Base-by-base conservation (phyloP, 2,797 vertebrate genomes). In the Centropyge bicolor region DNA sequence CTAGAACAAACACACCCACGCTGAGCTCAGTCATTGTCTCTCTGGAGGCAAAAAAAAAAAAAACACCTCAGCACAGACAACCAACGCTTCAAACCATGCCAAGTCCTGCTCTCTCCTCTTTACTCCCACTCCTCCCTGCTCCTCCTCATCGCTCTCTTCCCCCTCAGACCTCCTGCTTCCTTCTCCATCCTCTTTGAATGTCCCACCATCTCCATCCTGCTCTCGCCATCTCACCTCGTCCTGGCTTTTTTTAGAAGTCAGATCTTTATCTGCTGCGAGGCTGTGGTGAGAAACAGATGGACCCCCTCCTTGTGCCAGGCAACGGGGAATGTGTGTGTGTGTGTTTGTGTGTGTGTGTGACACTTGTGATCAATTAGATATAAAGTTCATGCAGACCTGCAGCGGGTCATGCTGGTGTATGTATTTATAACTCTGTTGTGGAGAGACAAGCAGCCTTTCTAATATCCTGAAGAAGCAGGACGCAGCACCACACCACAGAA, bases 1-100 rank as follows among this genome's bases (percentile, higher is more conserved):
- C 82, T 81, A 86, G 85, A 91, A 91, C 89, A 93, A 89, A 91
- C 86, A 91, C 90, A 70, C 94, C 91, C 89, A 93, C 91, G 51
- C 91, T 10, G 54, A 81, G 84, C 79, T 88, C 90, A 77, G 85
- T 91, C 87, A 88, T 90, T 91, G 87, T 94, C 76, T 89, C 87
- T 90, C 76, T 80, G 48, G 84, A 86, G 78, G 27, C 87, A 82
- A 60, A n/a, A 9, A 3, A 49, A 64, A 57, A 38, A 55, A 76
- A 19, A 70, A 36, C 80, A 86, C 70, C 49, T 76, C 85, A 71
- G 43, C 82, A 87, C 81, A 91, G 76, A 89, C 82, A 83, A 88
- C 79, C 89, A 82, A 87, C 57, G 70, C 80, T 88, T 90, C 51
- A 85, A 89, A 83, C 82, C 89, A 62, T 77, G 86, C 87, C 87